Conservation (phyloP, 2,797 vertebrate genomes). For the Acanthopagrus latus region DNA sequence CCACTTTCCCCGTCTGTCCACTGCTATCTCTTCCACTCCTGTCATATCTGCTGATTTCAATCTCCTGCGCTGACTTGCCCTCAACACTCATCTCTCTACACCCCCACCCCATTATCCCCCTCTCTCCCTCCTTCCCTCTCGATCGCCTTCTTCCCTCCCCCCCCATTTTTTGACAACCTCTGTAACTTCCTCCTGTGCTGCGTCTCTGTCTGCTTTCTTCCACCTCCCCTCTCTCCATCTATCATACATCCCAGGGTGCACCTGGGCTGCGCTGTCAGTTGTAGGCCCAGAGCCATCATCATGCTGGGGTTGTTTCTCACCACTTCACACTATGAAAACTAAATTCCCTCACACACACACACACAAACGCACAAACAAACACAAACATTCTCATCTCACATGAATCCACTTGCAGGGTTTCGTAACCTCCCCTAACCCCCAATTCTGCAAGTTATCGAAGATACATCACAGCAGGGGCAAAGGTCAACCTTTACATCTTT, state of each 20-base stretch:
- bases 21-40: slow-evolving; percentile 58
- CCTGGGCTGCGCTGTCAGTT: slow-evolving; percentile 64
- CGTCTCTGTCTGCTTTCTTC: slow-evolving; percentile 14
- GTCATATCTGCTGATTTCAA: slow-evolving; percentile 68
- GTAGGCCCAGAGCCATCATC: slow-evolving; percentile 67
- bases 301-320: slow-evolving; percentile 68
- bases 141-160: neutral
- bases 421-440: slow-evolving; percentile 32
- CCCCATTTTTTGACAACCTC: slow-evolving; percentile 16
- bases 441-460: slow-evolving; percentile 26
- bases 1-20: slow-evolving; percentile 57
- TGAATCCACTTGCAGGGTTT: slow-evolving; percentile 7
- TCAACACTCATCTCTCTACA: slow-evolving; percentile 33
- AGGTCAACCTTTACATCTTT: slow-evolving; percentile 38
- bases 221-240: slow-evolving; percentile 31
- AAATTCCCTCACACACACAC: slow-evolving; percentile 11
- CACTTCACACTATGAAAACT: slow-evolving; percentile 51
- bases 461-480: slow-evolving; percentile 16
- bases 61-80: slow-evolving; percentile 56
- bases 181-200: neutral
- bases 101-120: slow-evolving; percentile 29
- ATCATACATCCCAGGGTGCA: slow-evolving; percentile 62
- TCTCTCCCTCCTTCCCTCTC: neutral
- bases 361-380: neutral
- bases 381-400: neutral